Evolutionary conservation across 2,888 invertebrate species (phyloP), one percentile per base, ranked within the genome.

Genomic region (Itoplectis maculator): DNA sequence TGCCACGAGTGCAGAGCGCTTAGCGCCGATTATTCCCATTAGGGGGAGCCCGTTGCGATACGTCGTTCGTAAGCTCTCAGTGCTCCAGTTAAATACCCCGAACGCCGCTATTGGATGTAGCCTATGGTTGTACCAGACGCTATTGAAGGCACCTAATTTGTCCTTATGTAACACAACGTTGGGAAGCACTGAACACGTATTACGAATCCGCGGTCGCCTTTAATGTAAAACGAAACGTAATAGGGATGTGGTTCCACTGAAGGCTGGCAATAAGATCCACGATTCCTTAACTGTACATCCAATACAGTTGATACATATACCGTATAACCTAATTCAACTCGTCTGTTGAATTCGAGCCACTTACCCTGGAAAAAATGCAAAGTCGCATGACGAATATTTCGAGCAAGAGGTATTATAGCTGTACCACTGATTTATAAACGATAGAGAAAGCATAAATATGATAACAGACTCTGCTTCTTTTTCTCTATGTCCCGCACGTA

Each of bases 11-110:
- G 49, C 66, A 20, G 37, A 75, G 51, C 66, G 68, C 61, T 79
- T 69, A 73, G 72, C 61, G 70, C 76, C 70, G 79, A 82, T 82
- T 76, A 82, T 82, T 76, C 72, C 66, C 72, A 82, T 82, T 76
- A 82, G 18, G 51, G 51, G 9, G 45, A 79, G 37, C 74, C 18
- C 4, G 51, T 66, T 15, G 59, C 49, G 42, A 82, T 79, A 45
- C 42, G 54, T 66, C 65, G 37, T 68, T 42, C 61, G 68, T 79
- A 63, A 79, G 61, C 79, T 49, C 73, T 45, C 18, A 8, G 47
- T 72, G 56, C 56, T 56, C 37, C 47, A 29, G 65, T 68, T 79
- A 69, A 79, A 73, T 61, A 42, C 49, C 42, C n/a, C 61, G 6
- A n/a, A 56, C 29, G 23, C 13, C n/a, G 18, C 23, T 56, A 54